A percentile compares a stretch with the other conserved stretches of the same genome.
These are phyloP conservation scores for Drosophila acutilabella DNA, from an alignment of 2,888 invertebrate species.

Conservation along the genomic window DNA sequence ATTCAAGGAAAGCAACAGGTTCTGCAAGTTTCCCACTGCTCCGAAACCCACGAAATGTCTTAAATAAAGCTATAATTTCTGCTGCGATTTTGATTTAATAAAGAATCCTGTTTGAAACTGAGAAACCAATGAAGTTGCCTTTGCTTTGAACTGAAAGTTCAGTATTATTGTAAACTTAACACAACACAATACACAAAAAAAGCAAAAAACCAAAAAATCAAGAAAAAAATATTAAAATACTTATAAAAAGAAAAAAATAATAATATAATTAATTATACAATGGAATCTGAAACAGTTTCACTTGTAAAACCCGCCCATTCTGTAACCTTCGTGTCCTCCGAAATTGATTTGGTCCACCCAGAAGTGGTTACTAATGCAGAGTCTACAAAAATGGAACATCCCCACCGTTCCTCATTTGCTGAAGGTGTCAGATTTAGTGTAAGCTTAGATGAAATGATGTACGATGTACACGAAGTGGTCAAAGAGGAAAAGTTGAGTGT, in stretches of 20 bases:
- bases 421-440: background rate
- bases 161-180: background rate
- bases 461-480: no score
- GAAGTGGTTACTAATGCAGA: background rate
- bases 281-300: background rate
- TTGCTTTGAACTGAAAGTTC: slow-evolving; percentile 4
- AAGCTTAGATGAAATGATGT: no score
- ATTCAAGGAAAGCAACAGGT: background rate
- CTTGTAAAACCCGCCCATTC: background rate
- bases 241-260: background rate
- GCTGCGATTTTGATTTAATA: background rate
- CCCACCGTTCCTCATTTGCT: background rate
- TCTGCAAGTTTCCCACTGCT: background rate
- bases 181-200: slow-evolving; percentile 4
- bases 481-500: background rate
- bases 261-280: background rate
- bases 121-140: background rate
- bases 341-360: background rate
- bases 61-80: slow-evolving; percentile 3
- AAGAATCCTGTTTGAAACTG: background rate
- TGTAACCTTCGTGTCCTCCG: background rate
- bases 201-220: slow-evolving; percentile 4
- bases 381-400: background rate
- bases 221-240: slow-evolving; percentile 14
- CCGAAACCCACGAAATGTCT: background rate